Evolutionary conservation across 2,113 vertebrate species (phyloP), one percentile per base, ranked within the genome.

Genomic region (Gorsachius goisagi): DNA sequence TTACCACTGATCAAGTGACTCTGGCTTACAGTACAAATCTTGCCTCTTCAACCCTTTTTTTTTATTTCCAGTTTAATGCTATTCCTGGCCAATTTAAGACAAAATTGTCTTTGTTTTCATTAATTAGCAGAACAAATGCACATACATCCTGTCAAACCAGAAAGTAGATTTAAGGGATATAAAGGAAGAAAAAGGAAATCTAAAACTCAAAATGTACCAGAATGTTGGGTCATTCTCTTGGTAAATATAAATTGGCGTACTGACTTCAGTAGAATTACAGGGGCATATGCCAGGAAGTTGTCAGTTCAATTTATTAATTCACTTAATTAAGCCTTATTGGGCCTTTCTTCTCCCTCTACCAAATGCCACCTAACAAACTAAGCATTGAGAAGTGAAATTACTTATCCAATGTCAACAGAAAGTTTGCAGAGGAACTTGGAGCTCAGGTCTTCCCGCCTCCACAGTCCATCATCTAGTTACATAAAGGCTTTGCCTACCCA

Each of bases 131-230:
- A 68, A 88, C 52, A 93, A 87, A 89, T 15, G 9, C 19, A 59
- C 0, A 0, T 7, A n/a, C 23, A 35, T 59, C 32, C 63, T 63
- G 14, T 30, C 32, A 93, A 80, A 62, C 5, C 11, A 33, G 66
- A 81, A 56, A 4, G 37, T 3, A 60, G 14, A 75, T 72, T 85
- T 39, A 72, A 75, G 49, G n/a, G 55, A 47, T 3, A 15, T 35
- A 59, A 94, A 63, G n/a, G 47, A 90, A 85, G 26, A 63, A 77
- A 85, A 75, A 64, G 3, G 33, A 87, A 79, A 72, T 62, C 30
- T 62, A 72, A 68, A 85, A 64, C 3, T 32, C 19, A 9, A 49
- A 71, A 66, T 9, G 12, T 17, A 85, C 21, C 49, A 62, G 24
- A 71, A 73, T 22, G 17, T 47, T 39, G 32, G 7, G n/a, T 73